Percentiles rank a stretch among this genome's conserved stretches.
Evolutionary conservation across 2,888 invertebrate species (phyloP).

Genomic region (Cheilosia urbana): DNA sequence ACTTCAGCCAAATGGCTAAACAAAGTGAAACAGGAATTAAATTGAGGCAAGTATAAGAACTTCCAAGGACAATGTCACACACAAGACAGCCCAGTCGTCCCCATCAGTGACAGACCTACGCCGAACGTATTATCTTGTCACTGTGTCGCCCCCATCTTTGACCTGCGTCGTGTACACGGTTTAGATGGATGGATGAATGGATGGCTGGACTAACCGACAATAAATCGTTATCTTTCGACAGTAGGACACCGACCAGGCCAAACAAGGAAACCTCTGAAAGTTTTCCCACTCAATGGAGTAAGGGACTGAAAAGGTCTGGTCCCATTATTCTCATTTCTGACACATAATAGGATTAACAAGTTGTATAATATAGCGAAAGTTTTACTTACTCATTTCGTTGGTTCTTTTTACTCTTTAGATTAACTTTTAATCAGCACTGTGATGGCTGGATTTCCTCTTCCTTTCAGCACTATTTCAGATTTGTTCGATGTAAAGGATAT

Average conservation of each 20-base stretch:
- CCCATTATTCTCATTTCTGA: slow-evolving; percentile 7
- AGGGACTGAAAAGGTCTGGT: slow-evolving; percentile 17
- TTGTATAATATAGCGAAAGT: slow-evolving; percentile 20
- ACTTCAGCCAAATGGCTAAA: slow-evolving; percentile 2
- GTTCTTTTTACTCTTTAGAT: slow-evolving; percentile 6
- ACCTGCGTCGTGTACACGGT: neutral
- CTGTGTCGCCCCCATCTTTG: slow-evolving; percentile 24
- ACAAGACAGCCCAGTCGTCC: slow-evolving; percentile 18
- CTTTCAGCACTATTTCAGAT: neutral
- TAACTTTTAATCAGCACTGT: slow-evolving; percentile 17
- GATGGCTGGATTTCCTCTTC: neutral
- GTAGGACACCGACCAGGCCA: slow-evolving; percentile 41
- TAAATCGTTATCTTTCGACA: slow-evolving; percentile 67
- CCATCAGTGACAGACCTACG: slow-evolving; percentile 53
- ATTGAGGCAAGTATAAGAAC: neutral
- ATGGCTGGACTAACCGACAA: slow-evolving; percentile 54
- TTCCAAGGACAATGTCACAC: slow-evolving; percentile 22
- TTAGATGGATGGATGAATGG: slow-evolving; percentile 12
- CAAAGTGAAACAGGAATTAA: neutral
- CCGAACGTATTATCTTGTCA: slow-evolving; percentile 51
- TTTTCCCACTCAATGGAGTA: neutral
- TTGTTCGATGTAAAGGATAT: slow-evolving; percentile 4
- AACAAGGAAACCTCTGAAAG: slow-evolving; percentile 21
- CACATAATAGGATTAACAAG: slow-evolving; percentile 33
- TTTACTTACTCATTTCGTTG: neutral